phyloP scores from a whole-genome alignment of 2,888 invertebrate species.

The Plebejus melissa region DNA sequence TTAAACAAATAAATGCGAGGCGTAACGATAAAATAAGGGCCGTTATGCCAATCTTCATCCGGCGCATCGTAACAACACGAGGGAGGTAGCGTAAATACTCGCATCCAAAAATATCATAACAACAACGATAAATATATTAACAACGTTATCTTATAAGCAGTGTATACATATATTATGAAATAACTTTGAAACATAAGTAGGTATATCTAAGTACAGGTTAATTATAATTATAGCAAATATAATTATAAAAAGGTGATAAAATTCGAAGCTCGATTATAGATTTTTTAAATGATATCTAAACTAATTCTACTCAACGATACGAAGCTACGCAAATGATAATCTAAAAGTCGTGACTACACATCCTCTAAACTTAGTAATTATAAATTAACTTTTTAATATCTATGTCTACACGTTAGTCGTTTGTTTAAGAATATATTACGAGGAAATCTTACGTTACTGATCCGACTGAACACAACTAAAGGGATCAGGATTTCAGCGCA shows the following conservation, averaged over 20 bases:
- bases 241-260: constrained; percentile 63
- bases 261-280: constrained; percentile 74
- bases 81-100: constrained; percentile 66
- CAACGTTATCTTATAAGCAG: constrained; percentile 73
- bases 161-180: constrained; percentile 72
- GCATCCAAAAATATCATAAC: constrained; percentile 75
- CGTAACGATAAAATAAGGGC: constrained; percentile 56
- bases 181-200: constrained; percentile 61
- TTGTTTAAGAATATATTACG: constrained; percentile 45
- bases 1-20: constrained; percentile 67
- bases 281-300: constrained; percentile 59
- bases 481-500: background rate
- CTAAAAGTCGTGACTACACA: constrained; percentile 65
- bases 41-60: constrained; percentile 44
- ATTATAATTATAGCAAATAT: constrained; percentile 65
- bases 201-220: constrained; percentile 50
- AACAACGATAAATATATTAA: constrained; percentile 72
- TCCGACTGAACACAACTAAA: constrained; percentile 53
- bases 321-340: constrained; percentile 60
- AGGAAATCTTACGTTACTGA: constrained; percentile 47
- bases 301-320: constrained; percentile 58
- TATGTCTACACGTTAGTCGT: constrained; percentile 45
- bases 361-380: constrained; percentile 77
- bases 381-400: constrained; percentile 54
- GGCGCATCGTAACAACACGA: constrained; percentile 60